Percentiles rank a stretch among this genome's conserved stretches.
Evolutionary conservation across 2,888 invertebrate genomes (phyloP).

Genomic region (Creontiades dilutus): DNA sequence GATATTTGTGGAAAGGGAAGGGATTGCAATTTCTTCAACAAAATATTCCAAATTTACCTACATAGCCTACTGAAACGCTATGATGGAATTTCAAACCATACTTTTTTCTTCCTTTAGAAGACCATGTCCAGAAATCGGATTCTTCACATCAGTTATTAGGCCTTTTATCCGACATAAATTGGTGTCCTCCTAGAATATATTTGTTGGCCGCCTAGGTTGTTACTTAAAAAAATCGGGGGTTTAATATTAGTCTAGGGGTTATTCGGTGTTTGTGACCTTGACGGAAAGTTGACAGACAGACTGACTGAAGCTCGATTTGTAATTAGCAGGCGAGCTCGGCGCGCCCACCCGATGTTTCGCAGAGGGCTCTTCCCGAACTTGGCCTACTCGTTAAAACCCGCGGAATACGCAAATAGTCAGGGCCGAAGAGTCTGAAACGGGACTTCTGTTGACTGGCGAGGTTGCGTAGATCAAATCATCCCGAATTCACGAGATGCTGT

Average conservation of each 20-base stretch:
- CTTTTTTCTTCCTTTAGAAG: too few relatives aligned
- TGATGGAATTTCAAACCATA: too few relatives aligned
- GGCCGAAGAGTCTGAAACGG: neutral
- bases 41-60: too few relatives aligned
- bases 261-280: conserved; percentile 1
- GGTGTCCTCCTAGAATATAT: too few relatives aligned
- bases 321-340: neutral
- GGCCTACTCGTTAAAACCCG: neutral
- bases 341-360: conserved; percentile 2
- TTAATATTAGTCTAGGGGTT: neutral
- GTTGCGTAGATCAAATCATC: neutral
- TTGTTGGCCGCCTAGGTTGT: too few relatives aligned
- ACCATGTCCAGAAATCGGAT: too few relatives aligned
- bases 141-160: too few relatives aligned
- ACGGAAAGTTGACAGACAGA: neutral
- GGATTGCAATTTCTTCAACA: too few relatives aligned
- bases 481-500: too few relatives aligned
- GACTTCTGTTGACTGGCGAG: neutral
- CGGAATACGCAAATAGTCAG: neutral
- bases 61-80: too few relatives aligned
- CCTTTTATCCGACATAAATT: too few relatives aligned
- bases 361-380: conserved; percentile 2
- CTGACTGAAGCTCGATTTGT: conserved; percentile 15
- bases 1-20: too few relatives aligned
- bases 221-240: neutral